Evolutionary conservation across 2,888 invertebrate species (phyloP).

Genomic region (Drosophila imparisetae): DNA sequence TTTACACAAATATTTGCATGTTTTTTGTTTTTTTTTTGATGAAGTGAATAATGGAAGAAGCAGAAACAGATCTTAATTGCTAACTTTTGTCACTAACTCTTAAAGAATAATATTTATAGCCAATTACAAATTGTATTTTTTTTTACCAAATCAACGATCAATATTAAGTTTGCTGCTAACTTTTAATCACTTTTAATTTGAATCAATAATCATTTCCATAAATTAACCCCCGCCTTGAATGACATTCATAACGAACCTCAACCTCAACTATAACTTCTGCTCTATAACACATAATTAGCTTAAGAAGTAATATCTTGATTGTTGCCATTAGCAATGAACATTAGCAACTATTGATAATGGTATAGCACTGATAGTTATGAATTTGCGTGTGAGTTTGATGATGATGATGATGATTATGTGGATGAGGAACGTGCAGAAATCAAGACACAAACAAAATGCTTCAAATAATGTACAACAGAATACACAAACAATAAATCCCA

Average conservation of each 20-base stretch:
- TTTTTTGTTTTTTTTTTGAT: neutral
- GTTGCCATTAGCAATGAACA: neutral
- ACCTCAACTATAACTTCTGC: neutral
- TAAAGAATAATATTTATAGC: neutral
- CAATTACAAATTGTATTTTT: neutral
- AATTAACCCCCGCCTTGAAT: neutral
- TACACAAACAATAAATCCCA: conserved; percentile 24
- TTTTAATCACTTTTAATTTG: neutral
- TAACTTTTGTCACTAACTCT: neutral
- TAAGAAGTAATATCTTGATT: neutral
- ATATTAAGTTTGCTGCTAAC: neutral
- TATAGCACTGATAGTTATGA: neutral
- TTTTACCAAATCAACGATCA: neutral
- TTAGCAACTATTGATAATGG: neutral
- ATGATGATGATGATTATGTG: conserved; percentile 18
- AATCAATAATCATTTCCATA: neutral
- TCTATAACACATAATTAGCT: neutral
- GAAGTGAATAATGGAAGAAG: conserved; percentile 17
- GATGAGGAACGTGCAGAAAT: conserved; percentile 34
- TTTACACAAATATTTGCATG: conserved; percentile 29
- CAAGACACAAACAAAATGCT: conserved; percentile 8
- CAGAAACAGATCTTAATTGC: conserved; percentile 2
- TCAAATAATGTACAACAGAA: conserved; percentile 17
- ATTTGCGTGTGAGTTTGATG: conserved; percentile 3
- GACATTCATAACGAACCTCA: neutral